Base-by-base conservation (phyloP, 92 coral and sea anemone species). In the Diadumene lineata region DNA sequence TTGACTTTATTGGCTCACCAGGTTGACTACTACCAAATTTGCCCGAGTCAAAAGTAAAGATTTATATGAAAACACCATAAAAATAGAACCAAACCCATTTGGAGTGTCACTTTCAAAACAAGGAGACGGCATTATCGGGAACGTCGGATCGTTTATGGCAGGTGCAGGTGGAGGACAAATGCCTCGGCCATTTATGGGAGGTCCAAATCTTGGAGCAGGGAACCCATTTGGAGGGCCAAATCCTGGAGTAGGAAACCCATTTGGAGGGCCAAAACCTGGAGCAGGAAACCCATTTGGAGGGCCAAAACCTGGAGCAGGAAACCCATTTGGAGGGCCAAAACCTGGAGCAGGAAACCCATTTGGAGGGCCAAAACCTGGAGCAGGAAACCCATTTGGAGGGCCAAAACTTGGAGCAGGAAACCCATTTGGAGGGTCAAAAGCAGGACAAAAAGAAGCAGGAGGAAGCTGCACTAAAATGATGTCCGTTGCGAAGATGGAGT, bases 151-250 rank as follows among this genome's bases (percentile, higher is more conserved):
- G 1, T 48, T 43, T 43, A 48, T 21, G 29, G 55, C 4, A 4
- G 72, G 72, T 29, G 56, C 72, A 2, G 27, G 24, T 1, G 56
- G n/a, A 3, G 58, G 68, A 62, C n/a, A 28, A 13, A 32, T n/a
- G n/a, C n/a, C n/a, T n/a, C n/a, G 65, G 6, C 65, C 65, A 22
- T 22, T 22, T 65, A 31, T 11, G 43, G 70, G 48, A 32, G 70
- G 70, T 8, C 70, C 68, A 31, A 62, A 62, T 1, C 68, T 21
- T 4, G 31, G 25, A 18, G 7, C 1, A 31, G 46, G 46, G 2
- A n/a, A n/a, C n/a, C 70, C 70, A 9, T 38, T 31, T 31, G 55
- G 28, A 4, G 72, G 72, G 6, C 48, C 70, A 4, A 43, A 43
- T 32, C 48, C 33, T 32, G 53, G 53, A 65, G 48, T 22, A 60